phyloP scores from a whole-genome alignment of 2,888 invertebrate genomes.

The Athalia cordata region DNA sequence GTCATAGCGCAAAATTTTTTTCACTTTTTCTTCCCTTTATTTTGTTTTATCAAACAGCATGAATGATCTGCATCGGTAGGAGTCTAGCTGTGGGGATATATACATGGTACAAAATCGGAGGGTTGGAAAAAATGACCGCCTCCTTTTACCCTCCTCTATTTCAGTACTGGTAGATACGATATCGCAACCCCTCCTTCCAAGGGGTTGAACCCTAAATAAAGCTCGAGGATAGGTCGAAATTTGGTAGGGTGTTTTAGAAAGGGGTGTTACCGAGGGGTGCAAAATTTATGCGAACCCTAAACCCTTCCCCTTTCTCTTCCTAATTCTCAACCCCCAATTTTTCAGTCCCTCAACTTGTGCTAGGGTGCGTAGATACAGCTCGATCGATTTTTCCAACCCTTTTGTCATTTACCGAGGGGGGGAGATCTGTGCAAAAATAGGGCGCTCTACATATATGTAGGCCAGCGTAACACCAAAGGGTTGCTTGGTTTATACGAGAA shows the following conservation, averaged over 20 bases:
- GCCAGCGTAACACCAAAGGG: constrained; percentile 39
- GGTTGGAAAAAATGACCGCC: constrained; percentile 17
- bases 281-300: constrained; percentile 34
- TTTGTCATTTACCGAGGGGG: constrained; percentile 3
- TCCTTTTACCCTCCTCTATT: neutral
- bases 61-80: too few relatives aligned
- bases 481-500: constrained; percentile 29
- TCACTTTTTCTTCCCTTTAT: neutral
- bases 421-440: constrained; percentile 43
- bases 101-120: neutral
- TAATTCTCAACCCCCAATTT: neutral
- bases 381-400: constrained; percentile 45
- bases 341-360: neutral
- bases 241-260: constrained; percentile 3
- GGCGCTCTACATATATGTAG: constrained; percentile 35
- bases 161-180: constrained; percentile 12
- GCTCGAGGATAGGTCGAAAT: constrained; percentile 24
- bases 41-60: too few relatives aligned
- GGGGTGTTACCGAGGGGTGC: constrained; percentile 40
- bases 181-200: constrained; percentile 22
- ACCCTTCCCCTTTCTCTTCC: neutral
- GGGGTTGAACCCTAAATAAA: constrained; percentile 22
- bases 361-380: constrained; percentile 45
- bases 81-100: too few relatives aligned
- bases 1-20: constrained; percentile 27